Conservation (phyloP, 2,113 vertebrate genomes). For the Tupaia chinensis region DNA sequence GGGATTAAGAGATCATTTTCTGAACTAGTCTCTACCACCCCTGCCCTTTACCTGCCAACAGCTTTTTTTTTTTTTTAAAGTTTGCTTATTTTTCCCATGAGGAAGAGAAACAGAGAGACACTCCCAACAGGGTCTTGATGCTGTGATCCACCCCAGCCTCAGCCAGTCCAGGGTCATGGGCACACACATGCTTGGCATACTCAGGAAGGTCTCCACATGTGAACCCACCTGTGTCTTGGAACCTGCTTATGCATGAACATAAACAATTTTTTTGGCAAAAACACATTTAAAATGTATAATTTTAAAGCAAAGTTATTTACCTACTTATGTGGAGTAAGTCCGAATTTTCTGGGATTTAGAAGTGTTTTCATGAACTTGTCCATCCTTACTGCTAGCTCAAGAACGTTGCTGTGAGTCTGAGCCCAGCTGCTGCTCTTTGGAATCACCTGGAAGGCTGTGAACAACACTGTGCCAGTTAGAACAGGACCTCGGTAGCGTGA, state of each 20-base stretch:
- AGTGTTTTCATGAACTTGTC: background rate
- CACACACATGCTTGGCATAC: too few species aligned
- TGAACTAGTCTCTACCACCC: background rate
- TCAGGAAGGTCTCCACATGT: too few species aligned
- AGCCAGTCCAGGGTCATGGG: too few species aligned
- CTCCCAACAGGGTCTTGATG: too few species aligned
- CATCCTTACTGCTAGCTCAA: background rate
- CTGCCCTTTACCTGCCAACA: background rate
- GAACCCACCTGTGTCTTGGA: background rate
- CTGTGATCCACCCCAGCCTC: too few species aligned
- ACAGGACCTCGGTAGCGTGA: background rate
- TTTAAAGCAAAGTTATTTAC: constrained; percentile 14
- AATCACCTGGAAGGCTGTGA: background rate
- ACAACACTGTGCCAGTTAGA: background rate
- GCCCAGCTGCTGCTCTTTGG: background rate
- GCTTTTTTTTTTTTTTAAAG: background rate
- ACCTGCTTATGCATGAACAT: background rate
- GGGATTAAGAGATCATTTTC: background rate
- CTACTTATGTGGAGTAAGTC: background rate
- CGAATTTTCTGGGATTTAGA: background rate
- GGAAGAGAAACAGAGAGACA: too few species aligned
- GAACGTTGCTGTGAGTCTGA: background rate
- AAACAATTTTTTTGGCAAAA: background rate
- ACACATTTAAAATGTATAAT: background rate
- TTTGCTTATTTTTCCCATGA: too few species aligned